Percentiles rank a stretch among this genome's conserved stretches.
These are phyloP conservation scores for Mormyrops boulengeri DNA, from an alignment of 2,797 vertebrate genomes.

Conservation along the genomic window DNA sequence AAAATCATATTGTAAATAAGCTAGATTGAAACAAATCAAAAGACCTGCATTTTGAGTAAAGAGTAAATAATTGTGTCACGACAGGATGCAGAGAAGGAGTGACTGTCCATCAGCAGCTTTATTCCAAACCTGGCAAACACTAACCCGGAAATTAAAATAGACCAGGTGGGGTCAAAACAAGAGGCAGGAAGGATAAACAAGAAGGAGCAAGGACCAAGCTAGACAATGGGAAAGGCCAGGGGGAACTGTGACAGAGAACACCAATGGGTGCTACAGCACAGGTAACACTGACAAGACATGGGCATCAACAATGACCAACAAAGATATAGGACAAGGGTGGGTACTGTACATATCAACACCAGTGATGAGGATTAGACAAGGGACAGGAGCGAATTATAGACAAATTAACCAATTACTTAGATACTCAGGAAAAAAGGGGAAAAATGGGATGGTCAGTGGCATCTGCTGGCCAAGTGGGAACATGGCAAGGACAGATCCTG, in stretches of 20 bases:
- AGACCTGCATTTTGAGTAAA: conserved; percentile 21
- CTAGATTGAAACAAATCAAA: conserved; percentile 33
- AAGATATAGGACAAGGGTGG: not conserved
- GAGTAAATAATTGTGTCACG: not conserved
- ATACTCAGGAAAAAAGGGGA: not conserved
- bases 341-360: not conserved
- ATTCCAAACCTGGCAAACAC: not conserved
- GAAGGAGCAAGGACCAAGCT: not conserved
- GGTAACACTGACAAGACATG: not conserved
- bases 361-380: not conserved
- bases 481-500: not conserved
- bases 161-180: not conserved
- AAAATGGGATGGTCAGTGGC: not conserved
- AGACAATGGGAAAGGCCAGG: not conserved
- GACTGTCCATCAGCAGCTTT: not conserved
- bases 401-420: not conserved
- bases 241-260: not conserved
- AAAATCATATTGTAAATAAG: not conserved
- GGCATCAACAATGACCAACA: not conserved
- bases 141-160: not conserved
- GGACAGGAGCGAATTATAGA: not conserved
- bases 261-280: not conserved
- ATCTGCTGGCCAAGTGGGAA: not conserved
- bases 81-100: not conserved
- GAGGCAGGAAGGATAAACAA: not conserved